These are phyloP conservation scores for Archips xylosteana DNA, from an alignment of 2,888 invertebrate genomes.

Conservation along the genomic window DNA sequence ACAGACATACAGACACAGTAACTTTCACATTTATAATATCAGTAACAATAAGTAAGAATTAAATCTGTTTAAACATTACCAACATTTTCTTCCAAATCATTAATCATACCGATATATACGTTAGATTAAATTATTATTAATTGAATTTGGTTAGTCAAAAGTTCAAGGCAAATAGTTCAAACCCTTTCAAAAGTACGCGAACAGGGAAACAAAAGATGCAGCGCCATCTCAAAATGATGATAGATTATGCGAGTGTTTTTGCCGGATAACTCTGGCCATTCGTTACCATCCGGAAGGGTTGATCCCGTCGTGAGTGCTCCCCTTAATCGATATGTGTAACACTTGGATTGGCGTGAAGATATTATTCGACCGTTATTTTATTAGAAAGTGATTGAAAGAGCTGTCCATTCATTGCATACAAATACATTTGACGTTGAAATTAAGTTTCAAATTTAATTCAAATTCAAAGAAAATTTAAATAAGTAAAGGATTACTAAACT, in stretches of 20 bases:
- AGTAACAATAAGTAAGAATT: too few species aligned
- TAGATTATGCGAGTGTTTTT: conserved; percentile 10
- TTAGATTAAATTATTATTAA: not conserved
- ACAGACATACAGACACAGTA: too few species aligned
- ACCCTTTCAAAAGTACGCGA: not conserved
- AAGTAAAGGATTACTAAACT: too few species aligned
- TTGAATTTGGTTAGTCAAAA: not conserved
- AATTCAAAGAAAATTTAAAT: too few species aligned
- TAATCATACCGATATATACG: too few species aligned
- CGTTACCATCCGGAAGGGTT: conserved; percentile 24
- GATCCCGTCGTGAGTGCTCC: conserved; percentile 5
- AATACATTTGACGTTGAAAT: too few species aligned
- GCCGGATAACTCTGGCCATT: conserved; percentile 17
- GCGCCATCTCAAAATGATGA: conserved; percentile 11
- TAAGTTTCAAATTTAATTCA: too few species aligned
- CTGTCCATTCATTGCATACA: too few species aligned
- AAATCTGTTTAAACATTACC: too few species aligned
- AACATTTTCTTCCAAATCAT: too few species aligned
- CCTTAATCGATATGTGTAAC: conserved; percentile 15
- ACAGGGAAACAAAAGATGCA: not conserved
- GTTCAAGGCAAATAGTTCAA: not conserved
- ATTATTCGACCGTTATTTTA: not conserved
- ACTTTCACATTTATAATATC: too few species aligned
- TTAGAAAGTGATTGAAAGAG: too few species aligned
- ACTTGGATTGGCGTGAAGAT: not conserved